Percentiles rank a stretch among this genome's conserved stretches.
Evolutionary conservation across 1,140 invertebrate genomes (phyloP).

Genomic region (Bombus ignitus): DNA sequence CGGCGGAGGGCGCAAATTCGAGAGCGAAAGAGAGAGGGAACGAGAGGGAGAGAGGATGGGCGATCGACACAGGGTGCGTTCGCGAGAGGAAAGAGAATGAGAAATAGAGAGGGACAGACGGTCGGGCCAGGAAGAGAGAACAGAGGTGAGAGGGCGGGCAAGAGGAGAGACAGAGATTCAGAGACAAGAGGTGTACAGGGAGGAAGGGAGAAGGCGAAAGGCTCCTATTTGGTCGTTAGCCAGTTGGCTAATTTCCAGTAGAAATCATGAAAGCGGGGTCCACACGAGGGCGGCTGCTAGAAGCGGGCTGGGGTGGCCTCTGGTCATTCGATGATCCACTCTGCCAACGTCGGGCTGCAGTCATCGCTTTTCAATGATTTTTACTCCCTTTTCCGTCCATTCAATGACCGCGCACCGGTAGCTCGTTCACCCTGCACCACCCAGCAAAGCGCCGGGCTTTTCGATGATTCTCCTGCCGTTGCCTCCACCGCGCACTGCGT

Average conservation of each 20-base stretch:
- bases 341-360: constrained; percentile 72
- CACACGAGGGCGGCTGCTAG: constrained; percentile 60
- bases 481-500: constrained; percentile 44
- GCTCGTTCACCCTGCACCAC: constrained; percentile 62
- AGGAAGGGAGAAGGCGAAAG: constrained; percentile 66
- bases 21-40: constrained; percentile 30
- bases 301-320: constrained; percentile 62
- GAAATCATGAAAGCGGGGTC: constrained; percentile 79
- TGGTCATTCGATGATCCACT: constrained; percentile 82
- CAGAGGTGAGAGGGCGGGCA: constrained; percentile 30
- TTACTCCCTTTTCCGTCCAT: constrained; percentile 79
- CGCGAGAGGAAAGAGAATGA: constrained; percentile 39
- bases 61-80: constrained; percentile 29
- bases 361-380: constrained; percentile 82
- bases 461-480: constrained; percentile 78
- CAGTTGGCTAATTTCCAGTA: constrained; percentile 83
- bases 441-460: constrained; percentile 70
- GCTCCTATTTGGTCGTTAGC: constrained; percentile 81
- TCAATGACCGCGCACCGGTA: constrained; percentile 79
- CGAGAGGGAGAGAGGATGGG: constrained; percentile 46
- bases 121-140: constrained; percentile 45
- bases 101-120: constrained; percentile 40
- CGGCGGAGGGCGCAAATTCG: constrained; percentile 45
- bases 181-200: constrained; percentile 37
- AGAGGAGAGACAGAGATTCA: constrained; percentile 49